Conservation (phyloP, 2,113 vertebrate species). For the Toxotes jaculatrix region DNA sequence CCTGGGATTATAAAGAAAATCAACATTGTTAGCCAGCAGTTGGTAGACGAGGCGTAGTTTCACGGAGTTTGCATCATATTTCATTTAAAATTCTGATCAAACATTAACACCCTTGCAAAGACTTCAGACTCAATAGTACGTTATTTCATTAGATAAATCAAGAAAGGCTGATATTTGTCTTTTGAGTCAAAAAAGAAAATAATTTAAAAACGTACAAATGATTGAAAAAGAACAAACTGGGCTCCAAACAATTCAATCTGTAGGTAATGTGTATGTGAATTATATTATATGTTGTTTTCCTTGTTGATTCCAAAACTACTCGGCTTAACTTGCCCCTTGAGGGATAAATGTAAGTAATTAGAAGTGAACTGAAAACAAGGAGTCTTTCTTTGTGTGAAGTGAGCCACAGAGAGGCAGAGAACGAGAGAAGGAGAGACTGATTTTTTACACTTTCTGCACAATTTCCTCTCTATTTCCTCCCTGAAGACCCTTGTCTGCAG, state of each 20-base stretch:
- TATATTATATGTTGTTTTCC: background rate
- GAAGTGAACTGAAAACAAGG: slow-evolving; percentile 71
- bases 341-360: slow-evolving; percentile 53
- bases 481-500: slow-evolving; percentile 85
- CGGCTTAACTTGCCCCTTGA: slow-evolving; percentile 14
- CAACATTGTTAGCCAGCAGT: slow-evolving; percentile 46
- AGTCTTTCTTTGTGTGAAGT: slow-evolving; percentile 73
- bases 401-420: slow-evolving; percentile 63
- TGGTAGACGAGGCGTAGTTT: slow-evolving; percentile 33
- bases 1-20: slow-evolving; percentile 59
- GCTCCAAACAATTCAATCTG: background rate
- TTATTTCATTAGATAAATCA: slow-evolving; percentile 17
- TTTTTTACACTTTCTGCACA: slow-evolving; percentile 87
- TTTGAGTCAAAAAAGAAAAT: background rate
- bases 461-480: slow-evolving; percentile 89
- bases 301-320: slow-evolving; percentile 28
- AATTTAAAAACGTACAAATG: background rate
- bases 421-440: slow-evolving; percentile 68
- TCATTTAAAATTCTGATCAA: slow-evolving; percentile 38
- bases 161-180: slow-evolving; percentile 2
- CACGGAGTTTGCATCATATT: slow-evolving; percentile 37
- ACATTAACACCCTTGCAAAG: slow-evolving; percentile 22
- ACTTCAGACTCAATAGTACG: too few relatives aligned
- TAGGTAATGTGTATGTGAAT: background rate
- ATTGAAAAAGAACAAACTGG: background rate